Evolutionary conservation across 2,113 vertebrate genomes (phyloP).

Genomic region (Anarhynchus alexandrinus): DNA sequence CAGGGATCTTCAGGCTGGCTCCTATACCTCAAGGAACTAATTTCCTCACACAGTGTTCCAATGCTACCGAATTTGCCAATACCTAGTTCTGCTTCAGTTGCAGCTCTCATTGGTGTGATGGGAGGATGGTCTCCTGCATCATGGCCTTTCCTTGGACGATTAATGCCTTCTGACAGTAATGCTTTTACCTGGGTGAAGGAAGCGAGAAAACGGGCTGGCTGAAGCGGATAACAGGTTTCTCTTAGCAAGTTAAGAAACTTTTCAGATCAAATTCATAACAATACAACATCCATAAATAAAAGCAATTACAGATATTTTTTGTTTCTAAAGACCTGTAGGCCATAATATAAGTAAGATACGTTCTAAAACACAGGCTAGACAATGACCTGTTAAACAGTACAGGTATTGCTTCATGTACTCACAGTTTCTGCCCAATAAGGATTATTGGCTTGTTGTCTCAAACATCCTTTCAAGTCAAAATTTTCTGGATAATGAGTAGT

Average conservation of each 20-base stretch:
- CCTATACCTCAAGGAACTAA: not conserved
- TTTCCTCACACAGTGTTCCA: not conserved
- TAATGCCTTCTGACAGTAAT: constrained; percentile 86
- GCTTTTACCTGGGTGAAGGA: constrained; percentile 80
- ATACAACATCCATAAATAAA: not conserved
- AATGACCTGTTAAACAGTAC: not conserved
- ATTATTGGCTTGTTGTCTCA: constrained; percentile 88
- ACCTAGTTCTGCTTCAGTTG: constrained; percentile 93
- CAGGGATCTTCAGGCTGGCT: not conserved
- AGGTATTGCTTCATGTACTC: constrained; percentile 36
- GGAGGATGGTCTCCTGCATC: constrained; percentile 97
- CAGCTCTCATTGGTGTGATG: constrained; percentile 94
- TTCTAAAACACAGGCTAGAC: not conserved
- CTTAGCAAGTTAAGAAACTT: not conserved
- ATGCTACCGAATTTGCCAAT: not conserved
- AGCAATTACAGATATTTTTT: not conserved
- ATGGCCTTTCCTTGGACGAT: constrained; percentile 88
- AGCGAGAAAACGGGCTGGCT: not conserved
- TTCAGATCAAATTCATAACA: not conserved
- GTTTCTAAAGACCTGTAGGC: not conserved
- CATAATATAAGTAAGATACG: not conserved
- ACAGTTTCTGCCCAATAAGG: constrained; percentile 90
- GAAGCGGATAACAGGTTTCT: not conserved
- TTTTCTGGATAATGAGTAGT: constrained; percentile 96
- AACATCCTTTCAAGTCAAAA: constrained; percentile 91